Evolutionary conservation across 2,888 invertebrate genomes (phyloP), one percentile per base, ranked within the genome.

Genomic region (Ellobium chinense): DNA sequence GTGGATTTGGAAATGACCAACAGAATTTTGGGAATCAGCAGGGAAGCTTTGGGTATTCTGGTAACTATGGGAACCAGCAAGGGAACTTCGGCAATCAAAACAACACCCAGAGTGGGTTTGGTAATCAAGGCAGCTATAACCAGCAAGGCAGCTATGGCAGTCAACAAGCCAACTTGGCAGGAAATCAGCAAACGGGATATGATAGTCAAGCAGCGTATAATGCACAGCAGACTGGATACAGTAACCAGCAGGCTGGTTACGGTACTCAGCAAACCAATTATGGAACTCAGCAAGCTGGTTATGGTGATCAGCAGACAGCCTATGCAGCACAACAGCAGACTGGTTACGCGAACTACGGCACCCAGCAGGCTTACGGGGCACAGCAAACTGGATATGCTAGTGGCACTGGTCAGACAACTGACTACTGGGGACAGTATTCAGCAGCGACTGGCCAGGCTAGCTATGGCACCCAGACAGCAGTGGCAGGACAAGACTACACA

Each of bases 1-100:
- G 56, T 2, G 56, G 24, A n/a, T 65, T 31, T 54, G 63, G 46
- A 63, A 54, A 66, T 5, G 34, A 34, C 34, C 54, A 58, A 12
- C 68, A 69, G 39, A 60, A 39, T 27, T 76, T 66, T 54, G 66
- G 66, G 18, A 54, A 39, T 66, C 56, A 34, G 1, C 66, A 77
- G 37, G 27, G n/a, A 37, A 24, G 24, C 24, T 75, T 31, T 65
- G 68, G 68, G n/a, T 66, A 2, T 21, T 34, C 37, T 27, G 37
- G 58, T 68, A 76, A 34, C 18, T 76, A n/a, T 66, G 76, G 66
- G 14, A 76, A 66, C 76, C 75, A 74, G 74, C 76, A 56, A 39
- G 39, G 14, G 24, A 36, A 14, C 37, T 76, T 54, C 37, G 66
- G 66, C n/a, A 66, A 46, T 46, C 76, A 76, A 27, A 58, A 39